These are phyloP conservation scores for Xylocopa sonorina DNA, from an alignment of 1,140 invertebrate genomes.

Conservation along the genomic window DNA sequence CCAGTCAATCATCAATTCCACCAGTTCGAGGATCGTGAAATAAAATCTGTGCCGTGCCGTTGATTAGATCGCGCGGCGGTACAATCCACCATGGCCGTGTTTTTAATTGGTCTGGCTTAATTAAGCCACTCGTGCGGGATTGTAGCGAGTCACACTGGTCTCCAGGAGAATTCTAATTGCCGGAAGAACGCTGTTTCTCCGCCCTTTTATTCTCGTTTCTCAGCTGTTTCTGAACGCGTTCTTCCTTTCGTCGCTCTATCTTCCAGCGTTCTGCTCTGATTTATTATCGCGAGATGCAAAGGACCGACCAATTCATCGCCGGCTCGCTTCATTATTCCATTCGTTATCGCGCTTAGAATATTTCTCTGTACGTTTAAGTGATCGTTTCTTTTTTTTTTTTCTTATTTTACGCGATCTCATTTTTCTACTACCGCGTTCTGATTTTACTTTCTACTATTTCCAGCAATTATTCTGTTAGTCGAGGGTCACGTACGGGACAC, in stretches of 20 bases:
- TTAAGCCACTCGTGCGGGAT: slow-evolving; percentile 57
- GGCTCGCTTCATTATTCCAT: no score
- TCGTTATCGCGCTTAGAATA: no score
- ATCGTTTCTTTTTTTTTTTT: neutral
- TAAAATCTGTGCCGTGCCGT: neutral
- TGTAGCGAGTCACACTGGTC: slow-evolving; percentile 31
- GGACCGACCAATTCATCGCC: no score
- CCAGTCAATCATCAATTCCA: slow-evolving; percentile 33
- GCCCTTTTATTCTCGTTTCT: slow-evolving; percentile 24
- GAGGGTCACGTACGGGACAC: neutral
- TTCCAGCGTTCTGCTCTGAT: neutral
- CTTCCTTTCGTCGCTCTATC: no score
- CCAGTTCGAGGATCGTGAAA: neutral
- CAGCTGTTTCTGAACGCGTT: neutral
- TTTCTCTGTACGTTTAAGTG: neutral
- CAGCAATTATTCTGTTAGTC: neutral
- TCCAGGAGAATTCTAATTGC: slow-evolving; percentile 49
- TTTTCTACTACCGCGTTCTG: no score
- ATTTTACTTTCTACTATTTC: neutral
- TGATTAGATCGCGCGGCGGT: slow-evolving; percentile 36
- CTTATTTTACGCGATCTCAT: neutral
- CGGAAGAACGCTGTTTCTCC: slow-evolving; percentile 39
- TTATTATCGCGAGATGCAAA: neutral
- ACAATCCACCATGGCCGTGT: slow-evolving; percentile 37
- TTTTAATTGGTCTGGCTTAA: slow-evolving; percentile 67